A percentile compares a stretch with the other conserved stretches of the same genome.
These are phyloP conservation scores for Leucophora obtusa DNA, from an alignment of 2,888 invertebrate genomes.

Conservation along the genomic window DNA sequence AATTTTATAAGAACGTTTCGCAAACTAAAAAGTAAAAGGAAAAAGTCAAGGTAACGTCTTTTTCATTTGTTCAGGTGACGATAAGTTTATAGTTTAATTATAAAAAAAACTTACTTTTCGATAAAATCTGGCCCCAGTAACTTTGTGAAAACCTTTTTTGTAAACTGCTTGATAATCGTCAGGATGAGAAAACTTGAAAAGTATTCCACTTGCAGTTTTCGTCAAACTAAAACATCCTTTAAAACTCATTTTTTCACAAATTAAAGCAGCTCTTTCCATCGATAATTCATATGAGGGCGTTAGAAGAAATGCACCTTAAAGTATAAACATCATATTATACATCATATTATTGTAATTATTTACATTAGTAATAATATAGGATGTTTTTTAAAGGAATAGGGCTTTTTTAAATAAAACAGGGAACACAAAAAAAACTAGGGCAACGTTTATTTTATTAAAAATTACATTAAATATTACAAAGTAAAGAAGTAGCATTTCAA, in stretches of 20 bases:
- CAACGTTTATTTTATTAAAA: no score
- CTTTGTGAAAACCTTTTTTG: constrained; percentile 92
- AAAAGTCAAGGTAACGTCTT: no score
- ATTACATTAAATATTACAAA: no score
- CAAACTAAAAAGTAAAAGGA: no score
- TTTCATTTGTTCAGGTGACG: no score
- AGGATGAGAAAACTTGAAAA: constrained; percentile 92
- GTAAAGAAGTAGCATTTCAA: no score
- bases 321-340: constrained; percentile 1
- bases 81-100: not conserved
- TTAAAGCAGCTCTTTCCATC: constrained; percentile 90
- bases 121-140: constrained; percentile 91
- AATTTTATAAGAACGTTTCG: no score
- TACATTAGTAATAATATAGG: no score
- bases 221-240: constrained; percentile 91
- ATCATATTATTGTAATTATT: no score
- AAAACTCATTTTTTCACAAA: constrained; percentile 93
- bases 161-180: constrained; percentile 92
- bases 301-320: constrained; percentile 86
- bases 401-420: no score
- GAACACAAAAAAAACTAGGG: no score
- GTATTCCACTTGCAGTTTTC: constrained; percentile 92
- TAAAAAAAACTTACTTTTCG: constrained; percentile 83
- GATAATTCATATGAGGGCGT: constrained; percentile 92
- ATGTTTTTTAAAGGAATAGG: no score